Percentiles rank a stretch among this genome's conserved stretches.
Evolutionary conservation across 2,888 invertebrate species (phyloP).

Genomic region (Callosobruchus maculatus): DNA sequence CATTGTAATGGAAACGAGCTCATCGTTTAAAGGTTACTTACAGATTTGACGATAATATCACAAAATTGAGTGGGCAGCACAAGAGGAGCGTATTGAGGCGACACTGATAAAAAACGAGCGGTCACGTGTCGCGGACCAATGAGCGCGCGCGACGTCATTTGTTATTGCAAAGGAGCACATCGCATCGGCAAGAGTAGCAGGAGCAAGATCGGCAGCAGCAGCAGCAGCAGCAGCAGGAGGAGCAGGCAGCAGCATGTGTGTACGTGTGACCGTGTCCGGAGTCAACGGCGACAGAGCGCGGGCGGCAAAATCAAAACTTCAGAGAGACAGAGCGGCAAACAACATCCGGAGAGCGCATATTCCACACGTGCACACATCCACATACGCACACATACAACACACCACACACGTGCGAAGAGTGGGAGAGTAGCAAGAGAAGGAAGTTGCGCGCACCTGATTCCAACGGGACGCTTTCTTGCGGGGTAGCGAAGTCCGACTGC

Average conservation of each 20-base stretch:
- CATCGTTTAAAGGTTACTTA: neutral
- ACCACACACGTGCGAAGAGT: neutral
- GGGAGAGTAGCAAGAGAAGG: neutral
- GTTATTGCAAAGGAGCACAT: constrained; percentile 36
- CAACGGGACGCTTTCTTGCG: constrained; percentile 39
- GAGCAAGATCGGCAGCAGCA: constrained; percentile 9
- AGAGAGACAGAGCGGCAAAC: constrained; percentile 10
- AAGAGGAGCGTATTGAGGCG: neutral
- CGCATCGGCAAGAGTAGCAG: constrained; percentile 4
- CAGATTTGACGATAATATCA: neutral
- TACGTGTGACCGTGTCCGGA: constrained; percentile 15
- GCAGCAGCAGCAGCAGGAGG: constrained; percentile 8
- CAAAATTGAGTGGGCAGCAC: neutral
- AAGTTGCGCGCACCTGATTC: constrained; percentile 36
- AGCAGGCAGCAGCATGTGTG: constrained; percentile 15
- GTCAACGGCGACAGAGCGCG: neutral
- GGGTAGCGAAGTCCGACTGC: constrained; percentile 49
- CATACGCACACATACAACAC: constrained; percentile 25
- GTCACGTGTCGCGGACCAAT: constrained; percentile 17
- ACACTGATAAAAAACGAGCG: neutral
- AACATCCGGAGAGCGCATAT: constrained; percentile 27
- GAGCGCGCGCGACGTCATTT: constrained; percentile 29
- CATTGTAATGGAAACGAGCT: neutral
- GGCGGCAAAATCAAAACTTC: constrained; percentile 27
- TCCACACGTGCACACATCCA: constrained; percentile 15